Base-by-base conservation (phyloP, 2,113 vertebrate genomes). In the Oriolus oriolus region DNA sequence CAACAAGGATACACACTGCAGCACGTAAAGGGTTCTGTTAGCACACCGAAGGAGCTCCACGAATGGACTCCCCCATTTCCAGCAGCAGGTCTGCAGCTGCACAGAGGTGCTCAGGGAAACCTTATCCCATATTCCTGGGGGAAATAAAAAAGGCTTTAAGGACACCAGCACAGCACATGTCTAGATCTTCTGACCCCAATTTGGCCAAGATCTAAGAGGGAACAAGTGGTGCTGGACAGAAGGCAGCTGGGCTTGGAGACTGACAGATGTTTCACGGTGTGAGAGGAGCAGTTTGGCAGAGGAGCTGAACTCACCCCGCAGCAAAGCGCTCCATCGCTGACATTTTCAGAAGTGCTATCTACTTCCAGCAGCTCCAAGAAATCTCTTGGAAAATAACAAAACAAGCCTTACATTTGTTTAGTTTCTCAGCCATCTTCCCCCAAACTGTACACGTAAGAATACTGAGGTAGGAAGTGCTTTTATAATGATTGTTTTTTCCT, bases 401-500 rank as follows among this genome's bases (percentile, higher is more conserved):
- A 60, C 45, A 79, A 60, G 23, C 27, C 44, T 53, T 80, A 42
- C 11, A n/a, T 54, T 87, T 50, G 15, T 50, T 89, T 42, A 5
- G 60, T 76, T 83, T 28, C 68, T 82, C 33, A 56, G 35, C 14
- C 33, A 33, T 83, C 56, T 75, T 76, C 15, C 26, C 73, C 13
- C 53, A 60, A 90, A 85, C 57, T 44, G n/a, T 56, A 73, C 31
- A 75, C 0, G 0, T 84, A 92, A 91, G 60, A 85, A 75, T 31
- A 69, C 49, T 52, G 69, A 96, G 61, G 88, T 80, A 85, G 69
- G 81, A 90, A 96, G 41, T 60, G 70, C 31, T 95, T 97, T 93
- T 69, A 84, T 89, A 84, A 91, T 95, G 96, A 96, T 91, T 96
- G 24, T 21, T 94, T 91, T 65, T 64, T 85, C 68, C 35, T 92